A percentile compares a stretch with the other conserved stretches of the same genome.
Conservation (phyloP, 1,140 invertebrate genomes). For the Eulimnadia texana region DNA sequence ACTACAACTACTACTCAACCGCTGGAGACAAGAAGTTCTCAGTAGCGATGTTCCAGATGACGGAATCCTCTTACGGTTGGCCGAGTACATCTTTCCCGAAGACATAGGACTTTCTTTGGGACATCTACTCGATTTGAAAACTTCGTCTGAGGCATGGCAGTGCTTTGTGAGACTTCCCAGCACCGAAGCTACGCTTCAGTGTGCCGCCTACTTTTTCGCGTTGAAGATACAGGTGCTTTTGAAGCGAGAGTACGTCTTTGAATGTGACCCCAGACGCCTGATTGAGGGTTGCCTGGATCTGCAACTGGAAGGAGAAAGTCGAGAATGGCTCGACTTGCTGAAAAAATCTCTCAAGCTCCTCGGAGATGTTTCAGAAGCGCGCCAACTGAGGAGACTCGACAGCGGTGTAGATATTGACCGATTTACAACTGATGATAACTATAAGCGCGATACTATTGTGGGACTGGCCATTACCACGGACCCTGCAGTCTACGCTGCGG, state of each 20-base stretch:
- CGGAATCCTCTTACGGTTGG: constrained; percentile 3
- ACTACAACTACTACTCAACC: constrained; percentile 4
- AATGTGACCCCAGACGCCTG: background rate
- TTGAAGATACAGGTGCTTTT: background rate
- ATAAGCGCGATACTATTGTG: constrained; percentile 36
- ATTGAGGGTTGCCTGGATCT: constrained; percentile 1
- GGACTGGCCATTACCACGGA: constrained; percentile 30
- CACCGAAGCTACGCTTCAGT: constrained; percentile 13
- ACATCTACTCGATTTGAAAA: constrained; percentile 1
- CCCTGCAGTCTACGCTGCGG: constrained; percentile 10
- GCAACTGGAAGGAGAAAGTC: background rate
- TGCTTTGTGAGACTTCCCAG: constrained; percentile 6
- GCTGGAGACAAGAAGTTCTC: background rate
- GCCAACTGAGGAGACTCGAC: constrained; percentile 28
- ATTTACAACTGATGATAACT: constrained; percentile 33
- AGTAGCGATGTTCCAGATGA: background rate
- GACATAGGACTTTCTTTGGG: constrained; percentile 5
- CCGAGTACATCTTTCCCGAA: constrained; percentile 7
- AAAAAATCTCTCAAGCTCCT: constrained; percentile 19
- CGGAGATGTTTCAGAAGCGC: constrained; percentile 31
- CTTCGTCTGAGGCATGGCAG: constrained; percentile 7
- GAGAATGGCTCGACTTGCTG: background rate
- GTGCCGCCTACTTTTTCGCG: constrained; percentile 8
- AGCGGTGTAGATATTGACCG: constrained; percentile 33
- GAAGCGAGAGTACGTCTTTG: background rate